phyloP scores from a whole-genome alignment of 2,797 vertebrate species.

The Geotrypetes seraphini region DNA sequence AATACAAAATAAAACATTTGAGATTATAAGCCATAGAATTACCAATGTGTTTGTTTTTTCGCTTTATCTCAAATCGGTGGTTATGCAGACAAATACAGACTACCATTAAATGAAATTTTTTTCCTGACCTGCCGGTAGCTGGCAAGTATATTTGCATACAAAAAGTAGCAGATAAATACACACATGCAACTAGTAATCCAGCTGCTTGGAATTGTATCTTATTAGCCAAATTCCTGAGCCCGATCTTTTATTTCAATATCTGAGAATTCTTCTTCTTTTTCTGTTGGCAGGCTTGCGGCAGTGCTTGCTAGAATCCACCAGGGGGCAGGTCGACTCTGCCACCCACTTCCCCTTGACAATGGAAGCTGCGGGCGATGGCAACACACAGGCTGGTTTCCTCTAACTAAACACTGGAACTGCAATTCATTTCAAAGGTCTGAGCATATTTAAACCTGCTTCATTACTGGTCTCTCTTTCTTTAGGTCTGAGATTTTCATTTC shows the following conservation, averaged over 20 bases:
- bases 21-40: too few species aligned
- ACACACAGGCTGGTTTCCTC: conserved; percentile 55
- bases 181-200: neutral
- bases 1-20: too few species aligned
- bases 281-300: conserved; percentile 51
- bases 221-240: conserved; percentile 37
- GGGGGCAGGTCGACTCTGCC: conserved; percentile 85
- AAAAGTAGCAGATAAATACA: neutral
- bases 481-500: conserved; percentile 68
- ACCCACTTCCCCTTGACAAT: conserved; percentile 59
- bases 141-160: too few species aligned
- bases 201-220: conserved; percentile 15
- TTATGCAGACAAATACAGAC: too few species aligned
- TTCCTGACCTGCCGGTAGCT: too few species aligned
- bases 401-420: conserved; percentile 70
- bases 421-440: conserved; percentile 87
- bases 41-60: too few species aligned
- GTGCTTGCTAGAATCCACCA: conserved; percentile 71
- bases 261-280: conserved; percentile 37
- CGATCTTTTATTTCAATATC: too few species aligned
- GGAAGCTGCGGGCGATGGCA: conserved; percentile 66
- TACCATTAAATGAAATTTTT: too few species aligned
- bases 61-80: too few species aligned
- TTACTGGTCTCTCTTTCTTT: conserved; percentile 68
- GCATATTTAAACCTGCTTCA: conserved; percentile 75